A percentile compares a stretch with the other conserved stretches of the same genome.
Evolutionary conservation across 1,140 invertebrate genomes (phyloP).

Genomic region (Leptoteleia sp.): DNA sequence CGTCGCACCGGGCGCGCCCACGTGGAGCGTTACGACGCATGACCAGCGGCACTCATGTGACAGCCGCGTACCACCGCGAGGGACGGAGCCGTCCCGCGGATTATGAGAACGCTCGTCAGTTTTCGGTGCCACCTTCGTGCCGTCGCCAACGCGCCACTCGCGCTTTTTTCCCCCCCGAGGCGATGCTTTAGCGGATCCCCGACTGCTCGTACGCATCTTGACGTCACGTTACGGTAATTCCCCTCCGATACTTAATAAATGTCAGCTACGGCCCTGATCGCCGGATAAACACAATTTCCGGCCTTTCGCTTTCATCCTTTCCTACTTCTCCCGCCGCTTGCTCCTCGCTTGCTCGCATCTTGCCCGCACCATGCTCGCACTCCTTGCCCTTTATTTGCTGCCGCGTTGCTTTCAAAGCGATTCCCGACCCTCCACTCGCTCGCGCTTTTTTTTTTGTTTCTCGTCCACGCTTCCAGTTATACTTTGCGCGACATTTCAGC

Average conservation of each 20-base stretch:
- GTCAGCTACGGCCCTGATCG: not conserved
- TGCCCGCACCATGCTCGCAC: no score
- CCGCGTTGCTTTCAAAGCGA: no score
- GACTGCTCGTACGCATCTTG: slow-evolving; percentile 28
- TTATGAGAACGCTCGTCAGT: slow-evolving; percentile 12
- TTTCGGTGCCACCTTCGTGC: slow-evolving; percentile 11
- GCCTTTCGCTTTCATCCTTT: not conserved
- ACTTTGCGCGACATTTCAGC: no score
- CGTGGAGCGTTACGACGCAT: slow-evolving; percentile 27
- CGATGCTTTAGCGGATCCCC: no score
- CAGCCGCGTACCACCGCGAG: not conserved
- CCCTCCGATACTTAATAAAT: slow-evolving; percentile 32
- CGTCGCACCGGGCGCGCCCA: slow-evolving; percentile 16
- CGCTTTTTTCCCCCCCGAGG: no score
- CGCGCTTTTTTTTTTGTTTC: no score
- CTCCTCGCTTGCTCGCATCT: no score
- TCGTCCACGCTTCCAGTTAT: no score
- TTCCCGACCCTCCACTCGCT: no score
- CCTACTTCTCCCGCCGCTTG: no score
- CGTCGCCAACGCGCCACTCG: not conserved
- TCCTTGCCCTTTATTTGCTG: no score
- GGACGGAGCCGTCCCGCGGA: not conserved
- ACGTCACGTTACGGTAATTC: slow-evolving; percentile 47
- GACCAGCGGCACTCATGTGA: slow-evolving; percentile 32
- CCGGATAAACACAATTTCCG: slow-evolving; percentile 36